These are phyloP conservation scores for Artemisiospiza belli DNA, from an alignment of 2,113 vertebrate genomes.

Conservation along the genomic window DNA sequence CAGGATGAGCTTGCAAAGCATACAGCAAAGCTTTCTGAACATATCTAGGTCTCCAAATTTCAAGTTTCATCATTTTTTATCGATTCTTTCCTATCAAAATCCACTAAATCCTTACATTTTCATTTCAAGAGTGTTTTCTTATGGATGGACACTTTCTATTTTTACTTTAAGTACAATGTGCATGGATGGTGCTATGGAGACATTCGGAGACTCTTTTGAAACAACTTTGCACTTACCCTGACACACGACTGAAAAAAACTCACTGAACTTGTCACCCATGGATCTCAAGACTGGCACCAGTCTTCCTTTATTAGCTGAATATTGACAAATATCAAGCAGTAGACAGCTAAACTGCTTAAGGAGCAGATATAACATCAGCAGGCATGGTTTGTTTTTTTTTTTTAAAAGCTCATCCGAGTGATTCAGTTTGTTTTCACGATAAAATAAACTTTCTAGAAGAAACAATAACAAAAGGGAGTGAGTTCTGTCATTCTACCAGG, in stretches of 20 bases:
- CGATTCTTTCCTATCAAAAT: background rate
- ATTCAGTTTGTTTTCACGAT: background rate
- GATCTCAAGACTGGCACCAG: background rate
- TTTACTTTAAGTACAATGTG: background rate
- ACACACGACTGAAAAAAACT: background rate
- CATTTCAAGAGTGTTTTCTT: background rate
- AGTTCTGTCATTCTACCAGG: background rate
- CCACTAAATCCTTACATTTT: background rate
- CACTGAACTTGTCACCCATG: background rate
- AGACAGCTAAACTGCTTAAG: background rate
- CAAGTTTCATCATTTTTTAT: background rate
- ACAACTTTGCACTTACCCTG: background rate
- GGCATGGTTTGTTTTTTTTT: background rate
- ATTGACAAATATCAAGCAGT: background rate
- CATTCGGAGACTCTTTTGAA: background rate
- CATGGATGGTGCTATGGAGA: background rate
- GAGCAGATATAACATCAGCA: background rate
- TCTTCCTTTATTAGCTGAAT: background rate
- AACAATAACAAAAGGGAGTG: background rate
- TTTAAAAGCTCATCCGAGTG: background rate
- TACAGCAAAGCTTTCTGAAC: background rate
- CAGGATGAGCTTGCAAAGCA: background rate
- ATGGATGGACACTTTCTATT: background rate
- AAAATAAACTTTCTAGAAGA: conserved; percentile 6
- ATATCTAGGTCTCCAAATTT: background rate